phyloP scores from a whole-genome alignment of 1,140 invertebrate species.

The Tetramorium parvispinum region DNA sequence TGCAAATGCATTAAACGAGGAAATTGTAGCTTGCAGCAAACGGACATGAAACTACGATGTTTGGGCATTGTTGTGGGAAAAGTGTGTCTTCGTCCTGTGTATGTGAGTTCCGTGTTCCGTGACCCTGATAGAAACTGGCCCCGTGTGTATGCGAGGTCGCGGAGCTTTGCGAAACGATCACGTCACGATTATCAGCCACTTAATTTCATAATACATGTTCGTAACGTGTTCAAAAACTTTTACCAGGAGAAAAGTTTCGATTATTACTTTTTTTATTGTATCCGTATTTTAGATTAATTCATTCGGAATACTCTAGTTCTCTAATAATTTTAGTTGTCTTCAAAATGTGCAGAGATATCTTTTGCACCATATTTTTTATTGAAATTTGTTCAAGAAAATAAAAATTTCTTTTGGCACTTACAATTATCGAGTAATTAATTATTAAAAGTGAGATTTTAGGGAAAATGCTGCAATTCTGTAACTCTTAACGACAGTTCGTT shows the following conservation, averaged over 20 bases:
- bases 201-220: slow-evolving; percentile 29
- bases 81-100: slow-evolving; percentile 84
- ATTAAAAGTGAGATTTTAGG: background rate
- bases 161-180: slow-evolving; percentile 8
- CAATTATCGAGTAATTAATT: background rate
- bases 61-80: slow-evolving; percentile 81
- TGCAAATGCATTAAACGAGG: slow-evolving; percentile 68
- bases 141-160: slow-evolving; percentile 40
- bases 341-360: background rate
- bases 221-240: background rate
- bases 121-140: slow-evolving; percentile 81
- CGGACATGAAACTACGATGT: slow-evolving; percentile 63
- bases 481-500: too few relatives aligned
- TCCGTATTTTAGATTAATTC: background rate
- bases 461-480: background rate
- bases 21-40: slow-evolving; percentile 70
- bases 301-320: background rate
- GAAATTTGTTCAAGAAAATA: background rate
- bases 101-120: slow-evolving; percentile 82
- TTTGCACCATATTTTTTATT: background rate
- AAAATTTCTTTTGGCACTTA: background rate
- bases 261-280: background rate
- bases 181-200: slow-evolving; percentile 3
- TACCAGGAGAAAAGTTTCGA: background rate
- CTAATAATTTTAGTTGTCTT: background rate